Conservation (phyloP, 1,140 invertebrate genomes). For the Ditylenchus dipsaci region DNA sequence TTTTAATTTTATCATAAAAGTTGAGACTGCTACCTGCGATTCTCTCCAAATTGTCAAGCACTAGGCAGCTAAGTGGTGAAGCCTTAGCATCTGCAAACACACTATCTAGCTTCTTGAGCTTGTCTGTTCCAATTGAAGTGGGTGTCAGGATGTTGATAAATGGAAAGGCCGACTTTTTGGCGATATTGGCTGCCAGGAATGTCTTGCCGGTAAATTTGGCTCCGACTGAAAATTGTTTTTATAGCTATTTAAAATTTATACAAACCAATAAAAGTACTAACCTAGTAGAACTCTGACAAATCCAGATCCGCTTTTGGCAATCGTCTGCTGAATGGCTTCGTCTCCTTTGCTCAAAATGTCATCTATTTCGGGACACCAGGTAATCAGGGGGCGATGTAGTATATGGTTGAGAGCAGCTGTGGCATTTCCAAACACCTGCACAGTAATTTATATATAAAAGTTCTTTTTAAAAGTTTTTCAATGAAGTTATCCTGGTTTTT, state of each 20-base stretch:
- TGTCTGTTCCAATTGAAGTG: not conserved
- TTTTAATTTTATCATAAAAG: not conserved
- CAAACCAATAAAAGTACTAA: not conserved
- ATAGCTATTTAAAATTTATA: no score
- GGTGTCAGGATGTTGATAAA: conserved; percentile 72
- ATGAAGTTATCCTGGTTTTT: no score
- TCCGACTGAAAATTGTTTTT: no score
- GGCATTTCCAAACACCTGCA: conserved; percentile 62
- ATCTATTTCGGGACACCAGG: conserved; percentile 82
- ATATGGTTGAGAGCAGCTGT: not conserved
- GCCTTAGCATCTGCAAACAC: not conserved
- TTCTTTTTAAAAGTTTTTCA: no score
- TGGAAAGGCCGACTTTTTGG: conserved; percentile 91
- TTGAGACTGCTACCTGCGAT: no score
- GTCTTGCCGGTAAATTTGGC: conserved; percentile 72
- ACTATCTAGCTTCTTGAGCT: not conserved
- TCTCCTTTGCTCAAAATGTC: conserved; percentile 82
- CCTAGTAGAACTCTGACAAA: conserved; percentile 13
- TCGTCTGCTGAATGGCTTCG: conserved; percentile 72
- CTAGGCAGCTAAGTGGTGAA: not conserved
- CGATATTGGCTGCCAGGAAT: conserved; percentile 85
- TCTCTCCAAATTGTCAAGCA: not conserved
- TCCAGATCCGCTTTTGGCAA: not conserved
- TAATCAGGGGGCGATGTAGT: conserved; percentile 74
- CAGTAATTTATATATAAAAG: no score